These are phyloP conservation scores for Lepisosteus osseus DNA, from an alignment of 2,113 vertebrate genomes.

Conservation along the genomic window DNA sequence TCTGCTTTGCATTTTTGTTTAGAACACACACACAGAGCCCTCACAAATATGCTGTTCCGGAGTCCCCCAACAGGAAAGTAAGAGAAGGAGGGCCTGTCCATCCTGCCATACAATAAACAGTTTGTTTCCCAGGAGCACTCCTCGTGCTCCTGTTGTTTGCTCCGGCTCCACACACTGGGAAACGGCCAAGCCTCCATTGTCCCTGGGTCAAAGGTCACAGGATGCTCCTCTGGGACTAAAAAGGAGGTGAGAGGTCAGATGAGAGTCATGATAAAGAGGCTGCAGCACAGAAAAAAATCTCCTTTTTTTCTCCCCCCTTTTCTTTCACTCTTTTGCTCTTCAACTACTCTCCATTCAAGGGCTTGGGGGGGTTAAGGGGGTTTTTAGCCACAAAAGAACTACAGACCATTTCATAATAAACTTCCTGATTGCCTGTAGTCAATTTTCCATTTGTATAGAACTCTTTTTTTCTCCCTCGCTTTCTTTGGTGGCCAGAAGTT, in stretches of 20 bases:
- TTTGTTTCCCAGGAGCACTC: slow-evolving; percentile 77
- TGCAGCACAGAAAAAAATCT: slow-evolving; percentile 37
- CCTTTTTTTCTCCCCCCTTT: slow-evolving; percentile 32
- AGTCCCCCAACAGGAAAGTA: slow-evolving; percentile 23
- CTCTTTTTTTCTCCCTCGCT: slow-evolving; percentile 19
- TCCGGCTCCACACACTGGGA: slow-evolving; percentile 71
- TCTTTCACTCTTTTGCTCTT: slow-evolving; percentile 28
- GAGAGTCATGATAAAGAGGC: slow-evolving; percentile 59
- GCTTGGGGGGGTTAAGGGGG: slow-evolving; percentile 43
- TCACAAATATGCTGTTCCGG: slow-evolving; percentile 3
- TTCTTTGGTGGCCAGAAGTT: slow-evolving; percentile 23
- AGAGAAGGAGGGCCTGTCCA: slow-evolving; percentile 48
- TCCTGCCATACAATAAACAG: slow-evolving; percentile 76
- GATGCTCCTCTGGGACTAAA: slow-evolving; percentile 71
- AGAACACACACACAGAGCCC: background rate
- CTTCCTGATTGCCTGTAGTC: slow-evolving; percentile 47
- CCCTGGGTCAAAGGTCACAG: slow-evolving; percentile 67
- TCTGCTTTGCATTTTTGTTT: background rate
- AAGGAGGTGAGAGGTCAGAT: slow-evolving; percentile 72
- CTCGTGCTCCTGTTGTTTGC: slow-evolving; percentile 77
- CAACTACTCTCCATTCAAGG: slow-evolving; percentile 47
- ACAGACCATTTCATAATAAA: slow-evolving; percentile 47
- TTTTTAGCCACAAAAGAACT: slow-evolving; percentile 40
- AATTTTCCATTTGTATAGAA: slow-evolving; percentile 26
- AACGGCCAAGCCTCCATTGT: slow-evolving; percentile 73